Conservation (phyloP, 2,888 invertebrate genomes). For the Resseliella maxima region DNA sequence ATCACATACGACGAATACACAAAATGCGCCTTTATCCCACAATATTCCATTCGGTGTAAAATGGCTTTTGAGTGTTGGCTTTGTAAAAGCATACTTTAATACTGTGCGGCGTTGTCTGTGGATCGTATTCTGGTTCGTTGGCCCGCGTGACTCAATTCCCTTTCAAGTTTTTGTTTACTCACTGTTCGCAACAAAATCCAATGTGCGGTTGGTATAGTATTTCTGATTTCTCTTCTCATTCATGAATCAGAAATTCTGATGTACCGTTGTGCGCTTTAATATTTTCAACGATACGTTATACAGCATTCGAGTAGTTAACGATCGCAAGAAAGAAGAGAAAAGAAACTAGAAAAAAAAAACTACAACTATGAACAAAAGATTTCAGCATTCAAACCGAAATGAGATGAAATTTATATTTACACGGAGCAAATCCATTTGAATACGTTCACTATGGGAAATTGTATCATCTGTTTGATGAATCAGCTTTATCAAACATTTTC, state of each 20-base stretch:
- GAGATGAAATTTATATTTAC: not conserved
- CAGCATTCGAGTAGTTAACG: too few species aligned
- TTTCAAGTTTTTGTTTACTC: constrained; percentile 16
- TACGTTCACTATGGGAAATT: not conserved
- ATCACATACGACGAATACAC: constrained; percentile 15
- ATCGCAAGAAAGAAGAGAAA: too few species aligned
- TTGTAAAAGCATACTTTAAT: not conserved
- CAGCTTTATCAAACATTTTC: not conserved
- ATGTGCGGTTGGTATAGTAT: not conserved
- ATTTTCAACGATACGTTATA: not conserved
- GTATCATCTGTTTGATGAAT: not conserved
- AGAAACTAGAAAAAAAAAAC: too few species aligned
- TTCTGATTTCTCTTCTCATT: not conserved
- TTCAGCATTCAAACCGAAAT: constrained; percentile 11
- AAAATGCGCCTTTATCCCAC: constrained; percentile 9
- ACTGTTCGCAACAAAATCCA: not conserved
- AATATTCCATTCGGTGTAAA: not conserved
- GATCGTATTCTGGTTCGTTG: not conserved
- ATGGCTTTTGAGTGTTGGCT: constrained; percentile 38
- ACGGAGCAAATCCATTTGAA: not conserved
- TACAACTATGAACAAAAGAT: not conserved
- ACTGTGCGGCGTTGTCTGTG: constrained; percentile 11
- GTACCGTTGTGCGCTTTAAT: too few species aligned
- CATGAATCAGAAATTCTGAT: too few species aligned
- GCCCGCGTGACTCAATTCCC: constrained; percentile 38